Evolutionary conservation across 92 coral and sea anemone species (phyloP).

Genomic region (Metridium senile): DNA sequence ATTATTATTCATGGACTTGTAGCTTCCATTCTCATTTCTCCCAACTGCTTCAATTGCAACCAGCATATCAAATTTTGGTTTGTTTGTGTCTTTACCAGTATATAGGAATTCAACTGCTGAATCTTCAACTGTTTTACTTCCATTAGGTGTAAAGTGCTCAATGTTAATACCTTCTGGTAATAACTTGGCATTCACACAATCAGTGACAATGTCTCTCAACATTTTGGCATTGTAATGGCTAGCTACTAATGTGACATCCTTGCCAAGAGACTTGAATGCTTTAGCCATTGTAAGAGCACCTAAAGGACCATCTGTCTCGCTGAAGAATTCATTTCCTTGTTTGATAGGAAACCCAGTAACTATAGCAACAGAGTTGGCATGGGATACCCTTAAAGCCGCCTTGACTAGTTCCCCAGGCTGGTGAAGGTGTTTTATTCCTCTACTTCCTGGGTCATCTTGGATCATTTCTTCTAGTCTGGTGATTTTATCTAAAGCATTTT

Average conservation of each 20-base stretch:
- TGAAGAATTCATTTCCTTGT: conserved; percentile 35
- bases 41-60: conserved; percentile 90
- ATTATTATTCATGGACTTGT: conserved; percentile 55
- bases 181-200: conserved; percentile 43
- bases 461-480: conserved; percentile 52
- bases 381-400: conserved; percentile 67
- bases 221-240: conserved; percentile 45
- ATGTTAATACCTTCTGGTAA: conserved; percentile 44
- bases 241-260: conserved; percentile 65
- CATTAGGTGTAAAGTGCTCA: conserved; percentile 55
- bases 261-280: conserved; percentile 77
- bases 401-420: conserved; percentile 56
- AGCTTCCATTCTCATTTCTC: conserved; percentile 53
- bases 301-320: conserved; percentile 69
- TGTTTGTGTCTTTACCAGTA: conserved; percentile 28
- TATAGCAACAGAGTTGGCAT: conserved; percentile 64
- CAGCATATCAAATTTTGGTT: conserved; percentile 77
- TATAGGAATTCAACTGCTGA: conserved; percentile 75
- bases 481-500: conserved; percentile 42
- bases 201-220: conserved; percentile 29
- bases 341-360: conserved; percentile 58
- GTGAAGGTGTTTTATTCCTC: conserved; percentile 70
- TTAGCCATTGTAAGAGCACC: conserved; percentile 72
- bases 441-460: conserved; percentile 73
- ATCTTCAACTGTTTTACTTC: conserved; percentile 21